Evolutionary conservation across 2,888 invertebrate species (phyloP), one percentile per base, ranked within the genome.

Genomic region (Calliopum simillimum): DNA sequence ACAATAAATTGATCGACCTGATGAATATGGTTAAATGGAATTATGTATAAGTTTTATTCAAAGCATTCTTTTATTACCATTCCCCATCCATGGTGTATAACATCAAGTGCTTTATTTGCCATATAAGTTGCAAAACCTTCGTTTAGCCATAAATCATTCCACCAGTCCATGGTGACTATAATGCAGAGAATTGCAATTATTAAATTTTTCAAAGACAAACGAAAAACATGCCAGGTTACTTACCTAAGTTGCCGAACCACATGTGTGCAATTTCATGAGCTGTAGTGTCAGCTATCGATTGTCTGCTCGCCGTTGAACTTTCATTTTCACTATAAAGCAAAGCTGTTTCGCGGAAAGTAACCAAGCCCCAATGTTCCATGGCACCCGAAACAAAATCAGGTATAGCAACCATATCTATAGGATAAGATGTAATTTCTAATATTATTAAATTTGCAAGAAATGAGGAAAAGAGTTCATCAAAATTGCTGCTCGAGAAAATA

Each of bases 331-430:
- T 93, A 77, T 93, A 95, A 0, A 99, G 89, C 68, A 99, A 89
- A 62, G 92, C 89, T 0, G 93, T 92, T 87, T 98, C 97, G 74
- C 97, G 89, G 85, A 93, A 99, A 0, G 98, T 98, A 14, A 99
- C 94, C 63, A 99, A 88, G 4, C 90, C 90, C 98, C 98, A 98
- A 95, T 87, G 98, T 93, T 98, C 98, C 91, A 98, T 98, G 0
- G 98, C 98, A 1, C 98, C 98, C 0, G 86, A 86, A 0, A 86
- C 86, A 46, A 85, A 86, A 74, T 87, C 87, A 1, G 86, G 86
- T 69, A 86, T 86, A 8, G 85, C 87, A 11, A 81, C 84, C 85
- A 86, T 85, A 63, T 86, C 82, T 83, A 55, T 1, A 73, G 23
- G 12, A 46, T 51, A 8, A 8, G 5, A 65, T 1, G 8, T 8